phyloP scores from a whole-genome alignment of 2,797 vertebrate species.

The Fistularia commersonii region DNA sequence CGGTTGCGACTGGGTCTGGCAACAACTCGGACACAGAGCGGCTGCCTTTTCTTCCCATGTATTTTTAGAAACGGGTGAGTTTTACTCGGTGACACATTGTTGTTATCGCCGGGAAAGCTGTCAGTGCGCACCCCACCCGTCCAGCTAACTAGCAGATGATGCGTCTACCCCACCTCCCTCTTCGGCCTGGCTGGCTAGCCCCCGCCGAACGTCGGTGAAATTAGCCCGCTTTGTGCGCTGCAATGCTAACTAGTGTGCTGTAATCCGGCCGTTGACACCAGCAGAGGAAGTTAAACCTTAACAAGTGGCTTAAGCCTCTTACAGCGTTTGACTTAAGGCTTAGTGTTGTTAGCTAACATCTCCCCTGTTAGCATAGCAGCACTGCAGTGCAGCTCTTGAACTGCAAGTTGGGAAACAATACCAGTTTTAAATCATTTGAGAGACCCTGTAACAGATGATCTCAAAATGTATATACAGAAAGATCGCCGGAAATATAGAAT shows the following conservation, averaged over 20 bases:
- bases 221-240: slow-evolving; percentile 41
- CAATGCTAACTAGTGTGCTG: slow-evolving; percentile 27
- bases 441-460: not conserved
- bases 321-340: slow-evolving; percentile 40
- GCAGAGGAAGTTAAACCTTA: slow-evolving; percentile 25
- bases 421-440: not conserved
- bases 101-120: slow-evolving; percentile 16
- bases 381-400: slow-evolving; percentile 23
- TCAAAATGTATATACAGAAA: too few relatives aligned
- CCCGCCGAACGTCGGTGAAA: slow-evolving; percentile 11
- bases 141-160: slow-evolving; percentile 53
- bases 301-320: slow-evolving; percentile 55
- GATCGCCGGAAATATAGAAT: too few relatives aligned
- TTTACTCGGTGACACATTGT: not conserved
- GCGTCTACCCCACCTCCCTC: slow-evolving; percentile 20
- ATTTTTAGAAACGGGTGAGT: slow-evolving; percentile 69
- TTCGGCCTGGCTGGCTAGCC: slow-evolving; percentile 44
- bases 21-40: slow-evolving; percentile 11
- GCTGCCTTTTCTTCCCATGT: slow-evolving; percentile 47
- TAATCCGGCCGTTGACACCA: slow-evolving; percentile 41
- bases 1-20: slow-evolving; percentile 41
- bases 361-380: slow-evolving; percentile 52
- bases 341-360: slow-evolving; percentile 55
- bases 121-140: slow-evolving; percentile 48
- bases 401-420: not conserved